A percentile compares a stretch with the other conserved stretches of the same genome.
phyloP scores from a whole-genome alignment of 1,140 invertebrate genomes.

The Papilio dardanus region DNA sequence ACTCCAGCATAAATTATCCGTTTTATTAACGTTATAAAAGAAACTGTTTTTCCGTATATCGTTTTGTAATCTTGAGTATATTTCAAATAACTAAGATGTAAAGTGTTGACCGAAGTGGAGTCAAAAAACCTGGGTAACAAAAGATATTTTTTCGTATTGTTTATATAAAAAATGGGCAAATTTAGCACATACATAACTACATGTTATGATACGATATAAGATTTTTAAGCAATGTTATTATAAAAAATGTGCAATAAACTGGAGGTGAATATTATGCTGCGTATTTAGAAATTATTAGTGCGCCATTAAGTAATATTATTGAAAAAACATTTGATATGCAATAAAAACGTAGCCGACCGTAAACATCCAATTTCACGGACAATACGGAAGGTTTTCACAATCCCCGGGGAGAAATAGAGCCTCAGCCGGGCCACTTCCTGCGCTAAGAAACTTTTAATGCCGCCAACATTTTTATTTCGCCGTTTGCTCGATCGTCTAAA shows the following conservation, averaged over 20 bases:
- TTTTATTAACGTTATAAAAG: constrained; percentile 5
- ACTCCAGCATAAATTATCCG: constrained; percentile 5
- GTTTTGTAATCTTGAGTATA: neutral
- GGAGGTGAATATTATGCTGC: too few species aligned
- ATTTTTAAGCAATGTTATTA: too few species aligned
- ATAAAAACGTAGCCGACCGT: neutral
- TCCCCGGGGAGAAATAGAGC: constrained; percentile 19
- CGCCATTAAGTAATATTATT: neutral
- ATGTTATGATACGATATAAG: too few species aligned
- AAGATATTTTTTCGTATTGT: too few species aligned
- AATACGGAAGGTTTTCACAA: constrained; percentile 23
- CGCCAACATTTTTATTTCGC: constrained; percentile 28
- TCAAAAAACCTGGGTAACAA: neutral
- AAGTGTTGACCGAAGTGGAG: neutral
- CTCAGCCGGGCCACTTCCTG: neutral
- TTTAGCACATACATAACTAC: too few species aligned
- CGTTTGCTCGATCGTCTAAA: neutral
- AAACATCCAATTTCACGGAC: constrained; percentile 31
- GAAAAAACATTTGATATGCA: constrained; percentile 14
- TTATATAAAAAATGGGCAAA: too few species aligned
- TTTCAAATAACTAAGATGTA: neutral
- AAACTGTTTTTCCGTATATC: neutral
- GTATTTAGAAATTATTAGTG: neutral
- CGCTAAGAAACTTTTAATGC: constrained; percentile 27
- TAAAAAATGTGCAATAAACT: too few species aligned